Evolutionary conservation across 92 coral and sea anemone species (phyloP).

Genomic region (Epizoanthus fatuus): DNA sequence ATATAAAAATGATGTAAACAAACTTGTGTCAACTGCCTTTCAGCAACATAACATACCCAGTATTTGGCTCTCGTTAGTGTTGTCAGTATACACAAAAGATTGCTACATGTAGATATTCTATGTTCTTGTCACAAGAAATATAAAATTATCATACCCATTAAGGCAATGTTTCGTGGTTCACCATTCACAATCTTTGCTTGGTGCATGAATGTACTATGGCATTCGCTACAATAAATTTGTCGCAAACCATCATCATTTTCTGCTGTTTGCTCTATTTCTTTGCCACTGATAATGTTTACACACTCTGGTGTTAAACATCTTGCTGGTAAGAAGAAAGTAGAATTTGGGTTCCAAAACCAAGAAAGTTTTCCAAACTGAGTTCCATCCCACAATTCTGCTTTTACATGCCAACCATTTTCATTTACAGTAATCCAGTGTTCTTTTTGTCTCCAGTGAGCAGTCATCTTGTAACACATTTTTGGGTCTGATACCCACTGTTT

Average conservation of each 20-base stretch:
- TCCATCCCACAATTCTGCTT: constrained; percentile 21
- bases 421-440: background rate
- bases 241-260: constrained; percentile 43
- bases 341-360: constrained; percentile 40
- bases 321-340: constrained; percentile 12
- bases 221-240: constrained; percentile 40
- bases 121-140: too few species aligned
- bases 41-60: too few species aligned
- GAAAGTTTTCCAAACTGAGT: background rate
- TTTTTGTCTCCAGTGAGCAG: constrained; percentile 17
- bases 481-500: constrained; percentile 47
- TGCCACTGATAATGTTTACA: background rate
- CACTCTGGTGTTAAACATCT: background rate
- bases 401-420: background rate
- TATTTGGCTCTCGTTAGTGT: too few species aligned
- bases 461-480: constrained; percentile 28
- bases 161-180: constrained; percentile 66
- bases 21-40: too few species aligned
- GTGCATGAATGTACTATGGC: constrained; percentile 14
- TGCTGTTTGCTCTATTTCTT: background rate
- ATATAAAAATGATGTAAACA: too few species aligned
- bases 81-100: too few species aligned
- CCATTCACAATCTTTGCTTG: constrained; percentile 51
- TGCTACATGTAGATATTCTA: too few species aligned
- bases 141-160: too few species aligned